A percentile compares a stretch with the other conserved stretches of the same genome.
phyloP scores from a whole-genome alignment of 2,113 vertebrate genomes.

The Bubo scandiacus region DNA sequence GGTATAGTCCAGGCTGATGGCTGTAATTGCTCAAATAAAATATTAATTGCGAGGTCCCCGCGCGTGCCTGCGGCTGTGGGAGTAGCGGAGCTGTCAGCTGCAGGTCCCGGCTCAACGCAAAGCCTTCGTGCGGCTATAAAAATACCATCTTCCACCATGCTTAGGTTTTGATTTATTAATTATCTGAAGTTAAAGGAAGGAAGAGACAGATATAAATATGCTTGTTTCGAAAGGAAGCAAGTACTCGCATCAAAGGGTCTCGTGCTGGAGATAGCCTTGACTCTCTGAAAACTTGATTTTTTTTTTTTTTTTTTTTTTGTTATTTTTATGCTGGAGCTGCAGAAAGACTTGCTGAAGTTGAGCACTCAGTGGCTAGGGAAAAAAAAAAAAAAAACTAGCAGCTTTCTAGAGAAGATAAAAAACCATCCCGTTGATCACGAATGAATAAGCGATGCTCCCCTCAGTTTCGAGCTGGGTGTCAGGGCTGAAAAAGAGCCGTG shows the following conservation, averaged over 20 bases:
- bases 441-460: constrained; percentile 6
- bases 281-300: not conserved
- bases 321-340: not conserved
- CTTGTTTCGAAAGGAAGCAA: constrained; percentile 22
- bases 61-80: constrained; percentile 41
- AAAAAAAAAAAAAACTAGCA: not conserved
- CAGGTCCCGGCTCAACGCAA: not conserved
- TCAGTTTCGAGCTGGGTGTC: not conserved
- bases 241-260: constrained; percentile 10
- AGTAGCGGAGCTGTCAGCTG: constrained; percentile 50
- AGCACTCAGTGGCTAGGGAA: not conserved
- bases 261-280: not conserved
- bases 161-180: constrained; percentile 27
- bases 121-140: not conserved
- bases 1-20: not conserved
- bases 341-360: constrained; percentile 34
- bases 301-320: not conserved
- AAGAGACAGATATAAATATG: constrained; percentile 14
- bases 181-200: constrained; percentile 30
- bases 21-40: constrained; percentile 16
- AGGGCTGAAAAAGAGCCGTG: not conserved
- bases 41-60: not conserved
- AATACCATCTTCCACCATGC: not conserved
- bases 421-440: not conserved
- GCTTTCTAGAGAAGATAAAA: not conserved